phyloP scores from a whole-genome alignment of 2,797 vertebrate genomes.

The Vireo griseus region DNA sequence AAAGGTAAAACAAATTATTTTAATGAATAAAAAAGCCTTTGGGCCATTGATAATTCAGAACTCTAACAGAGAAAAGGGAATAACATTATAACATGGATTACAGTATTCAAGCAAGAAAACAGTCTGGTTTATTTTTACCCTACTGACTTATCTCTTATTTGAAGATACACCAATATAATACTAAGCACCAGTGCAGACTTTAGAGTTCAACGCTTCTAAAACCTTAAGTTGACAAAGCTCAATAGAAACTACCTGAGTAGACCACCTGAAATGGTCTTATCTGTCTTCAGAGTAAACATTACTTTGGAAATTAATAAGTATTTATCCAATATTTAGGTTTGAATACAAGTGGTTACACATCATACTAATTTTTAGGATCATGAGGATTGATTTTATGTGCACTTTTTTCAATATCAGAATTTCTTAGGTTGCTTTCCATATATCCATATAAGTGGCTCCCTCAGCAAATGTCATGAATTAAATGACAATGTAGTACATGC shows the following conservation, averaged over 20 bases:
- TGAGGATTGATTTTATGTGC: neutral
- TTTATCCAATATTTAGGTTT: neutral
- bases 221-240: neutral
- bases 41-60: neutral
- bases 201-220: neutral
- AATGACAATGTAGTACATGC: neutral
- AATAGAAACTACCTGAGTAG: neutral
- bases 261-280: neutral
- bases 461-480: neutral
- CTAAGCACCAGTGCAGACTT: neutral
- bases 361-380: neutral
- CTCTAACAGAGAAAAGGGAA: neutral
- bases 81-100: neutral
- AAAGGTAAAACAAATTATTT: slow-evolving; percentile 50
- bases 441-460: neutral
- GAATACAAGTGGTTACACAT: neutral
- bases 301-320: neutral
- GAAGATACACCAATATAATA: neutral
- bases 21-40: slow-evolving; percentile 35
- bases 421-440: neutral
- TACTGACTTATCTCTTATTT: neutral
- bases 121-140: neutral
- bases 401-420: neutral
- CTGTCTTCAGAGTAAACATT: neutral
- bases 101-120: neutral